These are phyloP conservation scores for Babylonia areolata DNA, from an alignment of 1,140 invertebrate genomes.

Conservation along the genomic window DNA sequence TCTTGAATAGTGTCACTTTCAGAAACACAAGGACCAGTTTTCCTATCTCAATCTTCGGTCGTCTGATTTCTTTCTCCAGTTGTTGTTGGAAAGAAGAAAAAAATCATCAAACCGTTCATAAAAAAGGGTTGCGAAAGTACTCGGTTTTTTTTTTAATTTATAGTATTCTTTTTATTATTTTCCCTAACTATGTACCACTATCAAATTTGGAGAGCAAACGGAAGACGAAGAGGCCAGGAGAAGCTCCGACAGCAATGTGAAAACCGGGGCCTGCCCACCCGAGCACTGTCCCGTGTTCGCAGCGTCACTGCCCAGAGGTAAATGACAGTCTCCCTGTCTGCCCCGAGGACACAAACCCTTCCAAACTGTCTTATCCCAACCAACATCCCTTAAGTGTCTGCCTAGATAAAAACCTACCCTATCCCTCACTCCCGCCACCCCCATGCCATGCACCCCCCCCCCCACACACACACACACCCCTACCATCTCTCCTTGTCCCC, in stretches of 20 bases:
- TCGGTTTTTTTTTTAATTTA: not conserved
- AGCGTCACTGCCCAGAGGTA: not conserved
- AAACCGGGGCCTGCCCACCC: not conserved
- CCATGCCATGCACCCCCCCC: not conserved
- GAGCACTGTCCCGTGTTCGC: not conserved
- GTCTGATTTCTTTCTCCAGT: too few relatives aligned
- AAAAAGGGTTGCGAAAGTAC: too few relatives aligned
- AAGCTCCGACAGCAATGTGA: too few relatives aligned
- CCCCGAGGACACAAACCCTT: not conserved
- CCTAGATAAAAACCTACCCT: not conserved
- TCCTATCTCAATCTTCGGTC: too few relatives aligned
- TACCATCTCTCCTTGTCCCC: conserved; percentile 5
- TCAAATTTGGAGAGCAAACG: not conserved
- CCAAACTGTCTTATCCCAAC: not conserved
- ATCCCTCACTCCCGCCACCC: not conserved
- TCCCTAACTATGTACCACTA: not conserved
- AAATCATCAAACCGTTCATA: too few relatives aligned
- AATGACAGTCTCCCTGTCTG: not conserved
- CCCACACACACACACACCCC: not conserved
- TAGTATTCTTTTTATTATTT: not conserved
- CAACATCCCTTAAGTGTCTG: not conserved
- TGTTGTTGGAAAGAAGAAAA: too few relatives aligned
- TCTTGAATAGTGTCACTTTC: too few relatives aligned
- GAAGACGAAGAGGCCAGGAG: not conserved
- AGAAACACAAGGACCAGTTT: too few relatives aligned